Evolutionary conservation across 2,888 invertebrate species (phyloP).

Genomic region (Athetis lepigone): DNA sequence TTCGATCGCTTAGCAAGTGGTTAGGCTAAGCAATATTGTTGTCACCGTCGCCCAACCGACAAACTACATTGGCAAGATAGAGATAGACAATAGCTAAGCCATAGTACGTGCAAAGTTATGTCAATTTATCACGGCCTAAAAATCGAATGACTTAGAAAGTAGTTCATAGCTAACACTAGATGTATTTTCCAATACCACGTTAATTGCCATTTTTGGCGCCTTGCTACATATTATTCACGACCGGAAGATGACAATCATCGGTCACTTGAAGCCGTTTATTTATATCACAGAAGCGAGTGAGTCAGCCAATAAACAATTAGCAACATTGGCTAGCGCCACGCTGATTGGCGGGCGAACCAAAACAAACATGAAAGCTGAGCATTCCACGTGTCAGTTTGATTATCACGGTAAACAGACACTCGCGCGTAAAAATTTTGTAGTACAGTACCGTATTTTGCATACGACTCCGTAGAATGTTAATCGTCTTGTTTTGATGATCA

Average conservation of each 20-base stretch:
- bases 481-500: conserved; percentile 69
- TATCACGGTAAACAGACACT: conserved; percentile 56
- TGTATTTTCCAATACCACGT: too few species aligned
- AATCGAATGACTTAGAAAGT: too few species aligned
- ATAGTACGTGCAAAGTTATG: too few species aligned
- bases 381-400: conserved; percentile 47
- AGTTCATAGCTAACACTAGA: too few species aligned
- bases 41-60: too few species aligned
- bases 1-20: too few species aligned
- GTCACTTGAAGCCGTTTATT: conserved; percentile 48
- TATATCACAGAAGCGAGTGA: conserved; percentile 48
- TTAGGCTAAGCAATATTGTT: too few species aligned
- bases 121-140: too few species aligned
- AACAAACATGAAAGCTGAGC: conserved; percentile 59
- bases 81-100: too few species aligned
- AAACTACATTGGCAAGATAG: too few species aligned
- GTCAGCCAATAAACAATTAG: conserved; percentile 57
- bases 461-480: conserved; percentile 69
- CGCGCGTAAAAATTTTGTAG: conserved; percentile 54
- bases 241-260: conserved; percentile 19
- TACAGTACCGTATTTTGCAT: conserved; percentile 55
- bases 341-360: conserved; percentile 50
- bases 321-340: conserved; percentile 37
- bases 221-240: conserved; percentile 32
- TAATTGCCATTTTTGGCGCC: conserved; percentile 37